Percentiles rank a stretch among this genome's conserved stretches.
These are phyloP conservation scores for Megalurothrips usitatus DNA, from an alignment of 2,888 invertebrate genomes.

Conservation along the genomic window DNA sequence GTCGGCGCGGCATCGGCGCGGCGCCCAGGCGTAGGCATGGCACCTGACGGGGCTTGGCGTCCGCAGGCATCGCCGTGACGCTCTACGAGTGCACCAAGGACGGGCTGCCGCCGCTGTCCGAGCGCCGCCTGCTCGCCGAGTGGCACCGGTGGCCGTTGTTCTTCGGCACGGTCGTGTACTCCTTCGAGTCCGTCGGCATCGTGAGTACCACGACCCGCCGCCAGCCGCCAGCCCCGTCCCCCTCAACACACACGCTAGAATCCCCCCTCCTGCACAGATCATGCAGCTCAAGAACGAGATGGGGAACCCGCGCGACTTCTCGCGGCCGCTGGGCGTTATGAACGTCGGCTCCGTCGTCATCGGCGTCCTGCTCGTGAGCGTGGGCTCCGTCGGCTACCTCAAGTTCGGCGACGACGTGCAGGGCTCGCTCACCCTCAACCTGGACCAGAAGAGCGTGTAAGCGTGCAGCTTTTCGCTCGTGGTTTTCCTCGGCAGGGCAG, in stretches of 20 bases:
- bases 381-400: slow-evolving; percentile 85
- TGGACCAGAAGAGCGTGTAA: slow-evolving; percentile 60
- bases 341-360: slow-evolving; percentile 86
- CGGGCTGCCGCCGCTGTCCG: slow-evolving; percentile 61
- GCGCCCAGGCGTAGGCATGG: no score
- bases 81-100: slow-evolving; percentile 65
- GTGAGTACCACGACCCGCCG: slow-evolving; percentile 51
- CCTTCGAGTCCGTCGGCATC: slow-evolving; percentile 93
- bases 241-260: no score
- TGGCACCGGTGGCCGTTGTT: slow-evolving; percentile 68
- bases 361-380: slow-evolving; percentile 67
- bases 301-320: slow-evolving; percentile 72
- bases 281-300: slow-evolving; percentile 91
- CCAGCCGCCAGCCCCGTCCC: no score
- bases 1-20: no score
- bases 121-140: slow-evolving; percentile 57
- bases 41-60: not conserved
- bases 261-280: slow-evolving; percentile 57
- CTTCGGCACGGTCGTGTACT: slow-evolving; percentile 93
- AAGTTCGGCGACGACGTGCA: slow-evolving; percentile 76
- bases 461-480: slow-evolving; percentile 40
- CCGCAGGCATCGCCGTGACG: slow-evolving; percentile 64
- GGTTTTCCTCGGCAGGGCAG: no score
- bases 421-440: slow-evolving; percentile 85
- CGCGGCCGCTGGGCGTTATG: slow-evolving; percentile 74